A percentile compares a stretch with the other conserved stretches of the same genome.
Conservation (phyloP, 2,797 vertebrate species). For the Sylvilagus floridanus region DNA sequence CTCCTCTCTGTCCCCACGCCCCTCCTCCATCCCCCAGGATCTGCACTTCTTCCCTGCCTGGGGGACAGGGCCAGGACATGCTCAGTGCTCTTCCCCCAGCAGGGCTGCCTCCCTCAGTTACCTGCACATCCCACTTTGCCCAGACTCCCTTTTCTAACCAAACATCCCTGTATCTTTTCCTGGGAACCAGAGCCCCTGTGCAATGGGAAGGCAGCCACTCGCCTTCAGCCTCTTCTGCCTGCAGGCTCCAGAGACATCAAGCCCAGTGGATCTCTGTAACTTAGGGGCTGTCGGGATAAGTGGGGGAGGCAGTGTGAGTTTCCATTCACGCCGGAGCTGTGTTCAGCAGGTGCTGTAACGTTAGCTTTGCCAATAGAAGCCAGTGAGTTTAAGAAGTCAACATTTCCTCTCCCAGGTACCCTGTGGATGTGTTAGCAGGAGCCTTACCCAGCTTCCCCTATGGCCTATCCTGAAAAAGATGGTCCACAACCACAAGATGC, state of each 20-base stretch:
- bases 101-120: not conserved
- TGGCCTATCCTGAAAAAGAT: not conserved
- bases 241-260: not conserved
- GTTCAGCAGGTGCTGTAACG: fast-evolving
- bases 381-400: not conserved
- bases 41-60: not conserved
- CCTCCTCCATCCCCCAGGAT: not conserved
- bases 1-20: not conserved
- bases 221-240: not conserved
- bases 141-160: not conserved
- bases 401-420: not conserved
- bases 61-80: too few relatives aligned
- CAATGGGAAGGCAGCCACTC: not conserved
- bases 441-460: not conserved
- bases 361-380: not conserved
- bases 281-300: not conserved
- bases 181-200: not conserved
- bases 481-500: not conserved
- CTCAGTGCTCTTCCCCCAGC: not conserved
- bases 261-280: not conserved
- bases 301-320: too few relatives aligned
- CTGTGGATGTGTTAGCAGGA: fast-evolving
- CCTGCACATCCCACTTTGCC: not conserved
- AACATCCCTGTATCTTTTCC: not conserved
- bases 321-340: not conserved